Evolutionary conservation across 2,113 vertebrate species (phyloP).

Genomic region (Anthoscopus minutus): DNA sequence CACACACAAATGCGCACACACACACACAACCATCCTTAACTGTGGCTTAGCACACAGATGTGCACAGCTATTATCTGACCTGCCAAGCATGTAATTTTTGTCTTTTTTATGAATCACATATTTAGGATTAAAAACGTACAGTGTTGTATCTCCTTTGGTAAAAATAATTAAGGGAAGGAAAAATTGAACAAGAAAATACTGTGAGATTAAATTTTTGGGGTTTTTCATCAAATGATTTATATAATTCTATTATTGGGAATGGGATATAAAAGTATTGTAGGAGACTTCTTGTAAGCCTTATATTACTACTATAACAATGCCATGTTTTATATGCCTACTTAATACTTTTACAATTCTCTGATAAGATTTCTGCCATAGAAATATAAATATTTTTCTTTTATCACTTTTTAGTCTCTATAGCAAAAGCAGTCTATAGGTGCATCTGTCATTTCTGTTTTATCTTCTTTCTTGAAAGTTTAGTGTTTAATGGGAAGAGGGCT

Average conservation of each 20-base stretch:
- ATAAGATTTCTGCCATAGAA: slow-evolving; percentile 52
- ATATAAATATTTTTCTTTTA: neutral
- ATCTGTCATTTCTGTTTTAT: neutral
- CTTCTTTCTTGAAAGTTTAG: neutral
- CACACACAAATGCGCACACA: too few species aligned
- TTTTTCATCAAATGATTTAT: slow-evolving; percentile 31
- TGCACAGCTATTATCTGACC: neutral
- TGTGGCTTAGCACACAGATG: neutral
- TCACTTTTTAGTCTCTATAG: neutral
- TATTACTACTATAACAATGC: slow-evolving; percentile 52
- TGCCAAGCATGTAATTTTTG: neutral
- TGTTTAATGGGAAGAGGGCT: neutral
- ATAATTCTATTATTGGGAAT: slow-evolving; percentile 5
- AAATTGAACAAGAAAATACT: neutral
- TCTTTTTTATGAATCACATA: neutral
- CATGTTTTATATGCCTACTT: slow-evolving; percentile 59
- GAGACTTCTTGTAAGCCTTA: slow-evolving; percentile 3
- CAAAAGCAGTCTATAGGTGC: neutral
- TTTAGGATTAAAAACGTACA: neutral
- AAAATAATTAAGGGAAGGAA: neutral
- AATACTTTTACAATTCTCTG: slow-evolving; percentile 55
- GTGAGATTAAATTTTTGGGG: neutral
- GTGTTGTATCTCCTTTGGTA: neutral
- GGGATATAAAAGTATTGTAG: slow-evolving; percentile 2
- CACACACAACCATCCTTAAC: too few species aligned